Evolutionary conservation across 2,888 invertebrate genomes (phyloP).

Genomic region (Gandaritis pyraliata): DNA sequence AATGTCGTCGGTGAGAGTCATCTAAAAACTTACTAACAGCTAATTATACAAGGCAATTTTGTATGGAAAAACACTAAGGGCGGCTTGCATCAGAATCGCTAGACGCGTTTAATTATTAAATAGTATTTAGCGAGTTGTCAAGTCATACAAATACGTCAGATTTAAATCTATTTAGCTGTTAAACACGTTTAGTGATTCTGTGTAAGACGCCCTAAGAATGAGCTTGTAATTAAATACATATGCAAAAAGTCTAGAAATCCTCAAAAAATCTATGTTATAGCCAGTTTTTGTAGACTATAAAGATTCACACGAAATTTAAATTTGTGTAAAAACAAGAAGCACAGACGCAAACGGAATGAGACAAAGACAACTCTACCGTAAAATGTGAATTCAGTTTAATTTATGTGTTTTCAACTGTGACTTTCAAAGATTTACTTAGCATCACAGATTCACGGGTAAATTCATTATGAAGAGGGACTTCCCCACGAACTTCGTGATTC

Average conservation of each 20-base stretch:
- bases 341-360: slow-evolving; percentile 12
- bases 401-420: slow-evolving; percentile 28
- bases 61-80: background rate
- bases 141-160: no score
- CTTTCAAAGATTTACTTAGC: slow-evolving; percentile 1
- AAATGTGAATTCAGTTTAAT: slow-evolving; percentile 13
- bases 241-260: background rate
- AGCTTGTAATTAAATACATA: slow-evolving; percentile 1
- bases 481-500: background rate
- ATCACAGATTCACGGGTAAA: background rate
- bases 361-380: slow-evolving; percentile 20
- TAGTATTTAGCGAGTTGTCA: no score
- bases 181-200: no score
- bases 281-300: background rate
- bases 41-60: background rate
- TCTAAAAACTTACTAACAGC: background rate
- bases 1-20: background rate
- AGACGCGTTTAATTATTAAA: no score
- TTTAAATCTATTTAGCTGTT: no score
- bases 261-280: background rate
- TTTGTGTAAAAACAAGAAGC: slow-evolving; percentile 9
- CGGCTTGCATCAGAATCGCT: no score
- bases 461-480: slow-evolving; percentile 8
- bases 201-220: no score
- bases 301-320: slow-evolving; percentile 15